phyloP scores from a whole-genome alignment of 2,888 invertebrate genomes.

The Ligdia adustata region DNA sequence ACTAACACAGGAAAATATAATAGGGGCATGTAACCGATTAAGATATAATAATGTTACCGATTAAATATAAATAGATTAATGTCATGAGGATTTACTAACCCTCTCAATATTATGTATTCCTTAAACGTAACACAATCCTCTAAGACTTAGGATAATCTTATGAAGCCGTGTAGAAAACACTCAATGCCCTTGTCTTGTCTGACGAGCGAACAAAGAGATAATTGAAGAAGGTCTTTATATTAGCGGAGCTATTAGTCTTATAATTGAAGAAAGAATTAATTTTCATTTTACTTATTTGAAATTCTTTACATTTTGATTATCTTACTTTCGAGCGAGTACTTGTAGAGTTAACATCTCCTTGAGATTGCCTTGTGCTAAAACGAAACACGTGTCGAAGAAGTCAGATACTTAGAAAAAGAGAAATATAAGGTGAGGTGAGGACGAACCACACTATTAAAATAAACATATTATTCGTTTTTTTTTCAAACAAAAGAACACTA shows the following conservation, averaged over 20 bases:
- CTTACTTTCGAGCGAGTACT: no score
- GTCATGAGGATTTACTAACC: not conserved
- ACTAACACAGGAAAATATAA: no score
- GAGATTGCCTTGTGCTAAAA: no score
- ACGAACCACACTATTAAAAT: no score
- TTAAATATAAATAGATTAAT: not conserved
- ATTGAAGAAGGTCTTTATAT: not conserved
- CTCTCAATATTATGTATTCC: not conserved
- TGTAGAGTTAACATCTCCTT: no score
- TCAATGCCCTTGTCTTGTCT: constrained; percentile 1
- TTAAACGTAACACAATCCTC: constrained; percentile 6
- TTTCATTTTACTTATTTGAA: not conserved
- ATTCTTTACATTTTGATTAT: no score
- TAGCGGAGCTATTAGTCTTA: not conserved
- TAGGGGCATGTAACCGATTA: no score
- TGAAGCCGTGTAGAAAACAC: constrained; percentile 15
- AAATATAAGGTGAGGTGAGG: no score
- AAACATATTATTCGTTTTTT: no score
- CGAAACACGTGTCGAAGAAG: no score
- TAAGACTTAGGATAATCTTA: constrained; percentile 10
- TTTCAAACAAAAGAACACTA: no score
- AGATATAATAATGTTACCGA: not conserved
- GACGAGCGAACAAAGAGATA: constrained; percentile 1
- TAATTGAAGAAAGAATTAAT: not conserved
- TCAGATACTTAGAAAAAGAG: no score